Evolutionary conservation across 2,888 invertebrate species (phyloP), one percentile per base, ranked within the genome.

Genomic region (Tinea trinotella): DNA sequence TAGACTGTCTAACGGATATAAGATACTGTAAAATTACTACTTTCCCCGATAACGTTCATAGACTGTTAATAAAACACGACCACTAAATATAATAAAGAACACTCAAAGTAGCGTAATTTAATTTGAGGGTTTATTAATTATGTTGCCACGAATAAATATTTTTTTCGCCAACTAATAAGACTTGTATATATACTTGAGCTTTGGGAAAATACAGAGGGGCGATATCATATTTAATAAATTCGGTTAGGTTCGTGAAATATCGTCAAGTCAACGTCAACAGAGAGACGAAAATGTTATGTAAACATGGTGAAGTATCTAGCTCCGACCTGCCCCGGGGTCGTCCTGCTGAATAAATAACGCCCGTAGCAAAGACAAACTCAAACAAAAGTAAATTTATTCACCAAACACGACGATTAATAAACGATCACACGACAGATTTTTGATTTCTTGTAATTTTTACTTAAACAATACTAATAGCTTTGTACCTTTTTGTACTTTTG

Each of bases 351-450:
- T 81, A 84, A 83, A 83, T 77, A 83, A 76, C 70, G 70, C 66
- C 63, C 63, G 68, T 68, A 72, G 75, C 72, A 68, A 76, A 77
- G 74, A 76, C 74, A 77, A 82, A 82, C 76, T 78, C 81, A 83
- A 83, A 83, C 80, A 82, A 80, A 81, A 80, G 78, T 74, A 80
- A 82, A 83, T 84, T 81, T 82, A 83, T 83, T 83, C 82, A 74
- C 74, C 82, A 83, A 83, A 83, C 78, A 81, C 76, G 69, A 69
- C 81, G 80, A 83, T 82, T 83, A 83, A 80, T 81, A 81, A 74
- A 71, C 77, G 75, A 40, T 40, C 13, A 40, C 40, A 40, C 13
- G 40, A 40, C 40, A 40, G 40, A 40, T 40, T 40, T 40, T 15
- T 15, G 5, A 40, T 40, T 40, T 13, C n/a, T n/a, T n/a, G n/a